Evolutionary conservation across 2,113 vertebrate genomes (phyloP), one percentile per base, ranked within the genome.

Genomic region (Probosciger aterrimus): DNA sequence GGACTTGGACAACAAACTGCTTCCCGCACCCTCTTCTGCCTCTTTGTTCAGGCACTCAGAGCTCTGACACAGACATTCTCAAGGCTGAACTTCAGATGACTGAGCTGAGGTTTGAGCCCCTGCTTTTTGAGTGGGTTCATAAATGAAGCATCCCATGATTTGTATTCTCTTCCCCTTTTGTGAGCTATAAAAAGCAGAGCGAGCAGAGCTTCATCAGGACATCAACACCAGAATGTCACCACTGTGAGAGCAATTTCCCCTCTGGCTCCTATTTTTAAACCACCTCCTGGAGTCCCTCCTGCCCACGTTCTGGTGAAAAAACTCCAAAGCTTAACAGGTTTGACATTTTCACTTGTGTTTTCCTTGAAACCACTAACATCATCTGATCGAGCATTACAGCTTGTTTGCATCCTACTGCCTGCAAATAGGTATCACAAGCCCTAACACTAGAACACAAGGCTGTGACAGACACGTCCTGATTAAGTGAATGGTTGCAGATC

Each of bases 251-350:
- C 84, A 87, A 93, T 93, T 93, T 96, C 93, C 91, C 84, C 92
- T 67, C 93, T 86, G 64, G 84, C 82, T 96, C 92, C 95, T 96
- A 82, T 95, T 96, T 96, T 95, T 95, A 95, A 89, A 70, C 91
- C 53, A 3, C 79, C 89, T 95, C 96, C 94, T 5, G 87, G 91
- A 90, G 91, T 90, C 94, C 87, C 84, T 91, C 53, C 95, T 90
- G 95, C 95, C 96, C 93, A 88, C 82, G 22, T 37, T 71, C 91
- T 88, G 86, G 79, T 84, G 89, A 95, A 82, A 93, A 71, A 92
- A 80, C 96, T 95, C 89, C 82, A 92, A 62, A 82, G 84, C 86
- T 82, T 82, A 95, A 75, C 91, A 88, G 95, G 68, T 86, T 90
- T 95, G 95, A 95, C 96, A 88, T 95, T 92, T 90, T 68, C 91